Evolutionary conservation across 2,797 vertebrate genomes (phyloP).

Genomic region (Hippoglossus hippoglossus): DNA sequence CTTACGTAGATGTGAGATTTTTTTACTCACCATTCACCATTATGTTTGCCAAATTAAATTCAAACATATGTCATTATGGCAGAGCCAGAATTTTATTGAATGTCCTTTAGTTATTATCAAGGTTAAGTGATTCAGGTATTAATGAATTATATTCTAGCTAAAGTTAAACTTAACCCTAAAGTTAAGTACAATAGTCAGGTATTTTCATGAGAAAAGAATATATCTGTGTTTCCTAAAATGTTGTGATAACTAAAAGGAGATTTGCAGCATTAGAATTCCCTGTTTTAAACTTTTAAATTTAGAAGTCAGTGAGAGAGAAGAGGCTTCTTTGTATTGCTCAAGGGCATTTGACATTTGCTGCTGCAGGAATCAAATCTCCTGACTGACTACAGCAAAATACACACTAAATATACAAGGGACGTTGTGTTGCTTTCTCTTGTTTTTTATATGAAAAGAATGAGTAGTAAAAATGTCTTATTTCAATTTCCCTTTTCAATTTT

Average conservation of each 20-base stretch:
- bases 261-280: background rate
- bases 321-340: too few relatives aligned
- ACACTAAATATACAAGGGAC: background rate
- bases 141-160: background rate
- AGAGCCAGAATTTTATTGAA: too few relatives aligned
- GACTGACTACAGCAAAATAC: background rate
- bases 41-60: too few relatives aligned
- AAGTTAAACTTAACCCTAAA: background rate
- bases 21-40: too few relatives aligned
- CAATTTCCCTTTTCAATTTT: background rate
- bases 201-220: too few relatives aligned
- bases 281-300: background rate
- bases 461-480: conserved; percentile 1
- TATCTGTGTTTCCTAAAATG: background rate
- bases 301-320: too few relatives aligned
- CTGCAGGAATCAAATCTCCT: background rate
- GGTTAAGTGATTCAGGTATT: background rate
- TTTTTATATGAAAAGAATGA: background rate
- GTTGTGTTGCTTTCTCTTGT: background rate
- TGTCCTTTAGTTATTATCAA: too few relatives aligned
- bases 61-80: too few relatives aligned
- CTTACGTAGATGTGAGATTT: too few relatives aligned
- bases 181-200: too few relatives aligned
- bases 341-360: too few relatives aligned
- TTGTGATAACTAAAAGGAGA: background rate